Evolutionary conservation across 2,797 vertebrate species (phyloP).

Genomic region (Chrosomus eos): DNA sequence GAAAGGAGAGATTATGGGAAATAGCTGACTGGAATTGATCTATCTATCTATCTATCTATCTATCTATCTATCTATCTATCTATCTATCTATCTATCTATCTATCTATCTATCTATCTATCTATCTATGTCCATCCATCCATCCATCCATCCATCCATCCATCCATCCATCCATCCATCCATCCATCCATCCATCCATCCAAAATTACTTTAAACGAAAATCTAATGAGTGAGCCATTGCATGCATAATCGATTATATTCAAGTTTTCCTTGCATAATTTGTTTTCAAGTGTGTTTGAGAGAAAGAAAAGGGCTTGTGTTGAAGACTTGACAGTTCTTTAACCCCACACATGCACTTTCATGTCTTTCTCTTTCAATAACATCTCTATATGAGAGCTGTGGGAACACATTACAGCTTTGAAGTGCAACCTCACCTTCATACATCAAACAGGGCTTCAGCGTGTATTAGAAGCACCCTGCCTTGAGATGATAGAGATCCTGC

Average conservation of each 20-base stretch:
- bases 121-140: background rate
- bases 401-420: conserved; percentile 55
- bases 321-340: conserved; percentile 39
- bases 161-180: background rate
- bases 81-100: accelerated
- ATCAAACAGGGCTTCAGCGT: conserved; percentile 69
- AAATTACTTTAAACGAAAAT: background rate
- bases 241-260: background rate
- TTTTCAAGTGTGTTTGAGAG: conserved; percentile 15
- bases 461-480: conserved; percentile 44
- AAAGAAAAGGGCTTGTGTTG: background rate
- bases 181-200: background rate
- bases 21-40: background rate
- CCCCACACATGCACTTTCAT: conserved; percentile 47
- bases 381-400: conserved; percentile 24
- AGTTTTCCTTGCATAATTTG: background rate
- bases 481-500: conserved; percentile 43
- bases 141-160: background rate
- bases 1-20: conserved; percentile 39
- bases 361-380: conserved; percentile 27
- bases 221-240: conserved; percentile 4
- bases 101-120: background rate
- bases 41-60: accelerated
- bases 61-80: background rate
- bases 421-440: conserved; percentile 57